Conservation (phyloP, 2,888 invertebrate genomes). For the Parnassius smintheus region DNA sequence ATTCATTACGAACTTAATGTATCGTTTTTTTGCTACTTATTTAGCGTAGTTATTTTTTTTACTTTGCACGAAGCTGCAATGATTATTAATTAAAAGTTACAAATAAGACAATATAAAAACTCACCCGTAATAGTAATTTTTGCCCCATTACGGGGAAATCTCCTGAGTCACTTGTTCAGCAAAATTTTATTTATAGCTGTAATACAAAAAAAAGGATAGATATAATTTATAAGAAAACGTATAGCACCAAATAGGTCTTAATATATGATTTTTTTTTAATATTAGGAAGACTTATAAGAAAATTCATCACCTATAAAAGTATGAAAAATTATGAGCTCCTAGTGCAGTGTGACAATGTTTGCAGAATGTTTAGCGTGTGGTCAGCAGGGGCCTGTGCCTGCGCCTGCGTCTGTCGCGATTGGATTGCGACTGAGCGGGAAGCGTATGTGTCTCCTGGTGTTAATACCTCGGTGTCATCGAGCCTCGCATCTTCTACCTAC, state of each 20-base stretch:
- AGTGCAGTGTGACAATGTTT: not conserved
- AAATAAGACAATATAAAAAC: conserved; percentile 33
- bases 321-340: too few relatives aligned
- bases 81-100: too few relatives aligned
- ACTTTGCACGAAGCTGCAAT: too few relatives aligned
- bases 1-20: too few relatives aligned
- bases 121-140: conserved; percentile 57
- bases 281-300: too few relatives aligned
- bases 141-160: conserved; percentile 69
- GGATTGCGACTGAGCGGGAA: conserved; percentile 66
- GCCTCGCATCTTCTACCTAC: conserved; percentile 58
- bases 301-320: too few relatives aligned
- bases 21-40: too few relatives aligned
- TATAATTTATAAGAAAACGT: not conserved
- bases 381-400: conserved; percentile 47
- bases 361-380: not conserved
- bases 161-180: conserved; percentile 2
- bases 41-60: too few relatives aligned
- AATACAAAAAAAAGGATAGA: conserved; percentile 6
- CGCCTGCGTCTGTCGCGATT: conserved; percentile 54
- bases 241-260: not conserved
- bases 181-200: conserved; percentile 14
- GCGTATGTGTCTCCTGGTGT: conserved; percentile 65
- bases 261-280: not conserved
- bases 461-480: conserved; percentile 71